Base-by-base conservation (phyloP, 2,888 invertebrate species). In the Fragum fragum region DNA sequence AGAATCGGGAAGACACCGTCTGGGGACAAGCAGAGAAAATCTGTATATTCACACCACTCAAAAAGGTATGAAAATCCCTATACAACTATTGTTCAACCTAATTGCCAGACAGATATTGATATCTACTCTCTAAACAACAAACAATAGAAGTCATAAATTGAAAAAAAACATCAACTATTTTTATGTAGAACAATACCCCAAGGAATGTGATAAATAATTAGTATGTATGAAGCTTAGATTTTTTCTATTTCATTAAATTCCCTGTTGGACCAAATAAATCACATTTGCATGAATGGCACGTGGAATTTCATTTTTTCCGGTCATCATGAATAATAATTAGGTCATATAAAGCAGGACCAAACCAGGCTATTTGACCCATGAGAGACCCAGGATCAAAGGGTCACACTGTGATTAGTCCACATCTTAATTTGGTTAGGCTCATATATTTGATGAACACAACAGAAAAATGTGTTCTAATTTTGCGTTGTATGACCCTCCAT, bases 371-470 rank as follows among this genome's bases (percentile, higher is more conserved):
- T 26, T 23, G 3, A n/a, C 23, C 57, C 9, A 11, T 23, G 26
- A 57, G 57, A 23, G 61, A 61, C 11, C 23, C 18, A 66, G 23
- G 66, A 66, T 42, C 66, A 66, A 23, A n/a, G 42, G 66, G 66
- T 66, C 23, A 29, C 23, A 66, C 7, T 36, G 14, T 66, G 36
- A 42, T 26, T 66, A 36, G 42, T 21, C 23, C 42, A 32, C 26
- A 11, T 42, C 42, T 39, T 66, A 66, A 66, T 66, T 66, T 66
- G 66, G 21, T 66, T 14, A 29, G 9, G 42, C 21, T 26, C n/a
- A 9, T 16, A 66, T 66, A 26, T 66, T 23, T 39, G 66, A 42
- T 9, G 66, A 23, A 32, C 42, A 66, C 39, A 66, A 66, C 14
- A 66, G 66, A 66, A 36, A 36, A 23, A 66, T 66, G 26, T n/a